Percentiles rank a stretch among this genome's conserved stretches.
Evolutionary conservation across 2,113 vertebrate species (phyloP).

Genomic region (Epinephelus moara): DNA sequence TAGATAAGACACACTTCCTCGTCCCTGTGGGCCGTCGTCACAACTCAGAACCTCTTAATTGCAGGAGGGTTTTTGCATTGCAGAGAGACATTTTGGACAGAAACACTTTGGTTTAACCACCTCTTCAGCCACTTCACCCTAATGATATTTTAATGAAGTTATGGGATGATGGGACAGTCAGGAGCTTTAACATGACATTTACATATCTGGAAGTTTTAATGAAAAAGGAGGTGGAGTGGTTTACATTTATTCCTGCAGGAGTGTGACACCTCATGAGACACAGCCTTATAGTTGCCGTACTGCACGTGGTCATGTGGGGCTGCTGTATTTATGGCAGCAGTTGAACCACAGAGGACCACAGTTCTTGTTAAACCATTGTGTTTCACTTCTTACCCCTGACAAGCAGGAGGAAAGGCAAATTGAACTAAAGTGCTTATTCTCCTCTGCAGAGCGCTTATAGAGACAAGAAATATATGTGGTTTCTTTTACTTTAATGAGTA

Average conservation of each 20-base stretch:
- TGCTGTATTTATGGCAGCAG: slow-evolving; percentile 20
- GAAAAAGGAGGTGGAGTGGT: neutral
- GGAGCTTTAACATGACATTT: slow-evolving; percentile 13
- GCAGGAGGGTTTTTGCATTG: neutral
- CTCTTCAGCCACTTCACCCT: neutral
- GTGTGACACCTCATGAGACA: neutral
- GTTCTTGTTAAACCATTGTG: slow-evolving; percentile 10
- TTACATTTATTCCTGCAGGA: slow-evolving; percentile 20
- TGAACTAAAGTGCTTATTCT: slow-evolving; percentile 37
- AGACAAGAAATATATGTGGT: neutral
- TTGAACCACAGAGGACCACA: neutral
- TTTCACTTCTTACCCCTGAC: slow-evolving; percentile 3
- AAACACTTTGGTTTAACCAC: neutral
- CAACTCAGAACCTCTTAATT: slow-evolving; percentile 30
- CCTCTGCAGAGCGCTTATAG: slow-evolving; percentile 10
- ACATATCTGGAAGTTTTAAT: slow-evolving; percentile 21
- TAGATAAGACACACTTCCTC: slow-evolving; percentile 1
- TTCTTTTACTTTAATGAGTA: slow-evolving; percentile 42
- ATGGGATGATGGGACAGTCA: slow-evolving; percentile 2
- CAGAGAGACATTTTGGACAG: slow-evolving; percentile 17
- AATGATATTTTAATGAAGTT: slow-evolving; percentile 39
- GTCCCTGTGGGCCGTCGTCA: slow-evolving; percentile 22
- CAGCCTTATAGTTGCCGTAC: slow-evolving; percentile 18
- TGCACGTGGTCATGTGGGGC: neutral
- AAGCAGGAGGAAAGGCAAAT: slow-evolving; percentile 29